These are phyloP conservation scores for Podarcis raffonei DNA, from an alignment of 2,113 vertebrate species.

Conservation along the genomic window DNA sequence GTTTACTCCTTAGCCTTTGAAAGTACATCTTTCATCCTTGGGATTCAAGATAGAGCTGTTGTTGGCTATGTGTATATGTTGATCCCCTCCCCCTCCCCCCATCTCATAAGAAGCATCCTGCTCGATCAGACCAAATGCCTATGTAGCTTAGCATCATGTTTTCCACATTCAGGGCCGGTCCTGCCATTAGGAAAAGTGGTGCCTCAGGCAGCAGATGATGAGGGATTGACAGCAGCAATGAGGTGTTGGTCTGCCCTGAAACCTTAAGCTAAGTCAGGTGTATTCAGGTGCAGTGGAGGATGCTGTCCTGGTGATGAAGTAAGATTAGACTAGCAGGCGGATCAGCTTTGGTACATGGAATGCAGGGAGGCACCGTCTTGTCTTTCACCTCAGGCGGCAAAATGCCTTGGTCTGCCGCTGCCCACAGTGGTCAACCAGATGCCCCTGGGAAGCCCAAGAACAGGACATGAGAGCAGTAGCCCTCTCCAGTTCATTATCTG, in stretches of 20 bases:
- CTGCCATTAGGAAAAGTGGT: background rate
- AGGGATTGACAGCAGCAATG: background rate
- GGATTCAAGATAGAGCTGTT: background rate
- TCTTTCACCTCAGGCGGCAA: background rate
- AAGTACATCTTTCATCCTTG: background rate
- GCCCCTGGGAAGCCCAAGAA: background rate
- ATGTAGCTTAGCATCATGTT: background rate
- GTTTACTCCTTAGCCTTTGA: background rate
- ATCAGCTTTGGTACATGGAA: background rate
- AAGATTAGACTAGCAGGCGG: background rate
- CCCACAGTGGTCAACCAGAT: too few species aligned
- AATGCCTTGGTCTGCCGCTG: background rate
- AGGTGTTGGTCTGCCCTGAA: background rate
- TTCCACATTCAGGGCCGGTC: background rate
- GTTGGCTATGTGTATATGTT: background rate
- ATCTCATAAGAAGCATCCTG: background rate
- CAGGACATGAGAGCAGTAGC: background rate
- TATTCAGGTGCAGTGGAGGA: background rate
- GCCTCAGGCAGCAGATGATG: background rate
- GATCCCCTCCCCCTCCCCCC: background rate
- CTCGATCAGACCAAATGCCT: background rate
- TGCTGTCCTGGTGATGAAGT: background rate
- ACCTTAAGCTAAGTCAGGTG: background rate
- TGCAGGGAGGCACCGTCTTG: background rate
- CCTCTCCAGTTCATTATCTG: too few species aligned